Base-by-base conservation (phyloP, 2,888 invertebrate genomes). In the Abrostola tripartita region DNA sequence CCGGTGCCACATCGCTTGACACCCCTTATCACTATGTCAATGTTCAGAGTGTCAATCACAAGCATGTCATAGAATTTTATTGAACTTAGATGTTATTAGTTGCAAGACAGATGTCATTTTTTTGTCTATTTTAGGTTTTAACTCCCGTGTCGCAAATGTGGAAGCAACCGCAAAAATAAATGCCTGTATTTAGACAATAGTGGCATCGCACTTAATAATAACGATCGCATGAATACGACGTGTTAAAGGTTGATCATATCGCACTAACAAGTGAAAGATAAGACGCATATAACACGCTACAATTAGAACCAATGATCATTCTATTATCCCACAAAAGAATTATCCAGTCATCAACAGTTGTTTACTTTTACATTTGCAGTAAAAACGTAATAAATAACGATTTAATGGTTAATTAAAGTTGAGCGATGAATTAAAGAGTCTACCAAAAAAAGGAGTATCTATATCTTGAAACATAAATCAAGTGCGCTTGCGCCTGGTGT, bases 361-460 rank as follows among this genome's bases (percentile, higher is more conserved):
- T 51, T 47, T 66, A 51, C 42, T 49, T 38, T 60, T 51, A 61
- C 37, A 35, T 7, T 10, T 53, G 41, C 50, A 51, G 59, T 67
- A 50, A 38, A 49, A 24, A 53, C 35, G 53, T 54, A 61, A 62
- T 37, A 61, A 53, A 49, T 52, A 44, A 47, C 44, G 14, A 63
- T 50, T 61, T 55, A 68, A 71, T 54, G 55, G 65, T n/a, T 54
- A 64, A 68, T 71, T 66, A 62, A 49, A 52, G 51, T 53, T 36
- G 37, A 65, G 52, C 63, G 66, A 47, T 67, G 56, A 44, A 54
- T 59, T 66, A 51, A 59, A 63, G 62, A 37, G 12, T 60, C 9
- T 24, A 6, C 24, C 59, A 12, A 68, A 71, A 75, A 67, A 74
- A 40, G 41, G 14, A 14, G 54, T 57, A 54, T 64, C n/a, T 37